These are phyloP conservation scores for Okapia johnstoni DNA, from an alignment of 2,113 vertebrate species.

Conservation along the genomic window DNA sequence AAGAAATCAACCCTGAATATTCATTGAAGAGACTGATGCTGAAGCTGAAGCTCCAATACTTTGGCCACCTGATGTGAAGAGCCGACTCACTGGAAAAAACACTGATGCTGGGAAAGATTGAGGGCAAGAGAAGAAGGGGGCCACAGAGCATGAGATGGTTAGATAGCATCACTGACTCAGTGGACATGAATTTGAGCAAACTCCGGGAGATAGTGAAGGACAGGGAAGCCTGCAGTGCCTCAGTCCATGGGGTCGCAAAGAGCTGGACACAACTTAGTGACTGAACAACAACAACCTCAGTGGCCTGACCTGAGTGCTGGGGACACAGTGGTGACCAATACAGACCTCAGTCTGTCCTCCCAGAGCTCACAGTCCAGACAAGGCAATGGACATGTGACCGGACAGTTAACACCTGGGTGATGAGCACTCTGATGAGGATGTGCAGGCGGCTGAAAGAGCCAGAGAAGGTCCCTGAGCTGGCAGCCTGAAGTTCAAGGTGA, in stretches of 20 bases:
- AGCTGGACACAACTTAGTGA: background rate
- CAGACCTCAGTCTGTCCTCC: too few species aligned
- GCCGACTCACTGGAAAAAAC: background rate
- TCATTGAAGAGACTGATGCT: background rate
- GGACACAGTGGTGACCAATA: background rate
- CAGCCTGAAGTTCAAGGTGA: background rate
- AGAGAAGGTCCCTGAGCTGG: background rate
- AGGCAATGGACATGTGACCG: background rate
- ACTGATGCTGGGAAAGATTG: background rate
- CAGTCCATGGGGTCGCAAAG: background rate
- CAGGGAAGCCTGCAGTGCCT: background rate
- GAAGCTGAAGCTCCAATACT: background rate
- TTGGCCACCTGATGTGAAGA: background rate
- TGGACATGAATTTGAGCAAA: background rate
- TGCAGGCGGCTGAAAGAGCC: background rate
- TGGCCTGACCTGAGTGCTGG: too few species aligned
- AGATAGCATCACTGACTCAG: background rate
- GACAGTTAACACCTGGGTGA: fast-evolving
- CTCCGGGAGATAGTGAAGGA: background rate
- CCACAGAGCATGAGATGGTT: background rate
- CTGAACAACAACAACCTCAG: background rate
- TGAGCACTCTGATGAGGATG: fast-evolving
- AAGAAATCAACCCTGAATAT: background rate
- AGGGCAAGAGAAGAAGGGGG: background rate
- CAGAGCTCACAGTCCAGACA: background rate